Conservation (phyloP, 2,888 invertebrate genomes). For the Cryptus viduatorius region DNA sequence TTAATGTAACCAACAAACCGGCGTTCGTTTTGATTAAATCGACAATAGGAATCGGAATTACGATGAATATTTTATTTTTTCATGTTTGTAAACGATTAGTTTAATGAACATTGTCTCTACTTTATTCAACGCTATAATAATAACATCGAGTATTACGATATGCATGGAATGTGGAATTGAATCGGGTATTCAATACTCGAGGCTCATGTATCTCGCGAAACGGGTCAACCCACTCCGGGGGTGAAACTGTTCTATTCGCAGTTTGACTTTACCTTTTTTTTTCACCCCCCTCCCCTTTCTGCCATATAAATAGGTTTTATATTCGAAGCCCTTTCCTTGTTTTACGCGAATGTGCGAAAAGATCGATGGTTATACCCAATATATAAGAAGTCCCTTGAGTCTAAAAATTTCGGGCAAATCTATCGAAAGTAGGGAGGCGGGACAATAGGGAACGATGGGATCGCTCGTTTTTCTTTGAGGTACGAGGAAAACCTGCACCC, state of each 20-base stretch:
- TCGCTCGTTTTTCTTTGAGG: conserved; percentile 48
- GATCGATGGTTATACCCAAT: conserved; percentile 34
- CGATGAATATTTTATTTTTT: no score
- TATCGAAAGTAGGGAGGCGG: conserved; percentile 47
- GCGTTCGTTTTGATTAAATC: no score
- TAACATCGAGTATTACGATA: conserved; percentile 41
- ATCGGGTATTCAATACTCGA: conserved; percentile 47
- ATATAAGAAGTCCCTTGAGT: conserved; percentile 32
- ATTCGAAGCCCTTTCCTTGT: background rate
- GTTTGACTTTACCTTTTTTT: background rate
- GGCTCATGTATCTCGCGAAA: conserved; percentile 11
- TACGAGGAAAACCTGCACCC: conserved; percentile 5
- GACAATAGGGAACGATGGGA: conserved; percentile 33
- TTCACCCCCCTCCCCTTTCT: background rate
- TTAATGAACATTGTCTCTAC: conserved; percentile 13
- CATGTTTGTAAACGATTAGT: background rate
- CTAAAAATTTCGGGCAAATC: conserved; percentile 48
- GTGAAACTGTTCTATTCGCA: background rate
- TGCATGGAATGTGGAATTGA: conserved; percentile 30
- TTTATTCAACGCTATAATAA: conserved; percentile 16
- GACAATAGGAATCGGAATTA: no score
- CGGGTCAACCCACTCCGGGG: background rate
- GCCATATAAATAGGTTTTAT: background rate
- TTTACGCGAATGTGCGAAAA: conserved; percentile 38
- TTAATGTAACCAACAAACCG: no score